Evolutionary conservation across 1,140 invertebrate species (phyloP), one percentile per base, ranked within the genome.

Genomic region (Sinonovacula constricta): DNA sequence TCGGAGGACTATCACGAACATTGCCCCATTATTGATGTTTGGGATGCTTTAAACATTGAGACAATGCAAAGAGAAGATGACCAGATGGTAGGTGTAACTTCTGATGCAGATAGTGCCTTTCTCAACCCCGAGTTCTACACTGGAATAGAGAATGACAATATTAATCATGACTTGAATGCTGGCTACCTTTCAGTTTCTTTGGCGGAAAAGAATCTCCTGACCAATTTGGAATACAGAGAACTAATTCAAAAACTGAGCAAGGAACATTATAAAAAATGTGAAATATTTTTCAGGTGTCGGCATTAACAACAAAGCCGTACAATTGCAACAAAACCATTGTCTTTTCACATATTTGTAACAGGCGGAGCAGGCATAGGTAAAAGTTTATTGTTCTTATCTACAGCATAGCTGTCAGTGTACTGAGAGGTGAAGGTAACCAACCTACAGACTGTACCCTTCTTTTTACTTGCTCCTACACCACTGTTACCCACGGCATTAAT

Each of bases 341-440:
- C 65, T 24, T 67, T 67, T 51, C 36, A 67, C 65, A 39, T 49
- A 22, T 67, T 67, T 67, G 65, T 67, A 2, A 67, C 65, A 49
- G 65, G 65, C n/a, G 65, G 65, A 45, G 65, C 65, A 45, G 65
- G 65, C 22, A 67, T 24, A 67, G 36, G 34, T 10, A 67, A 67
- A 51, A 67, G 65, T 49, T 67, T 45, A n/a, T 51, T 67, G 12
- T 28, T 67, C 34, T 39, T 45, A 67, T 51, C 36, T 67, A 49
- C 39, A 67, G 7, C 39, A 67, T 49, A 4, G 65, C 34, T 45
- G 65, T 67, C 28, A 49, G 36, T 45, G 34, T 49, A 30, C 18
- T 51, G 45, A 39, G 4, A 67, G 65, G 65, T 45, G 39, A 67
- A 49, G 36, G 65, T 45, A 39, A 67, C 26, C 39, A 36, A n/a